Evolutionary conservation across 2,113 vertebrate genomes (phyloP).

Genomic region (Catagonus wagneri): DNA sequence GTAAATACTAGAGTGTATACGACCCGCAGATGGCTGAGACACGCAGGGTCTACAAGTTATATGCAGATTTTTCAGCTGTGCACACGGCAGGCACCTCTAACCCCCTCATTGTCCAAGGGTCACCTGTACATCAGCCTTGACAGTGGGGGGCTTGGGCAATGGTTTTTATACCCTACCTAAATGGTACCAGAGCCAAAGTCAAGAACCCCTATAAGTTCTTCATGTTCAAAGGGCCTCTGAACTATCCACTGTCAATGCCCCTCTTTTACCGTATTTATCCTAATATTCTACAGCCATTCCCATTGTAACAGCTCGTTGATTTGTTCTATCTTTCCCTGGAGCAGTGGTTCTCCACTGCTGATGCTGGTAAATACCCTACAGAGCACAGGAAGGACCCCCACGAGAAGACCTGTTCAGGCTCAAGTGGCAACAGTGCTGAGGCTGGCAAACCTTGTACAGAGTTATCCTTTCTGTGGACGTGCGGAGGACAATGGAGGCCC

Average conservation of each 20-base stretch:
- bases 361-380: background rate
- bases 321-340: background rate
- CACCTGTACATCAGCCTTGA: background rate
- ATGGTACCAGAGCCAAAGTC: background rate
- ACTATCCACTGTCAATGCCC: no score
- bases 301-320: background rate
- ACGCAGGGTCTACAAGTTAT: background rate
- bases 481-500: background rate
- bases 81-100: background rate
- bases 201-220: background rate
- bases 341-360: background rate
- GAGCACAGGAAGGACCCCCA: rapidly evolving
- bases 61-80: background rate
- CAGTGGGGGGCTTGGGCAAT: rapidly evolving
- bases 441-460: background rate
- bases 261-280: background rate
- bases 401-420: background rate
- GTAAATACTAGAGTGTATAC: background rate
- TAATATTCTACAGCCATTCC: no score
- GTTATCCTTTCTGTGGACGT: background rate
- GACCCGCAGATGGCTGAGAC: background rate
- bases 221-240: background rate
- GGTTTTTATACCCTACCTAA: background rate
- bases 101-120: background rate
- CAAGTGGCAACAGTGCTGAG: rapidly evolving